These are phyloP conservation scores for Ceratothoa steindachneri DNA, from an alignment of 2,888 invertebrate species.

Conservation along the genomic window DNA sequence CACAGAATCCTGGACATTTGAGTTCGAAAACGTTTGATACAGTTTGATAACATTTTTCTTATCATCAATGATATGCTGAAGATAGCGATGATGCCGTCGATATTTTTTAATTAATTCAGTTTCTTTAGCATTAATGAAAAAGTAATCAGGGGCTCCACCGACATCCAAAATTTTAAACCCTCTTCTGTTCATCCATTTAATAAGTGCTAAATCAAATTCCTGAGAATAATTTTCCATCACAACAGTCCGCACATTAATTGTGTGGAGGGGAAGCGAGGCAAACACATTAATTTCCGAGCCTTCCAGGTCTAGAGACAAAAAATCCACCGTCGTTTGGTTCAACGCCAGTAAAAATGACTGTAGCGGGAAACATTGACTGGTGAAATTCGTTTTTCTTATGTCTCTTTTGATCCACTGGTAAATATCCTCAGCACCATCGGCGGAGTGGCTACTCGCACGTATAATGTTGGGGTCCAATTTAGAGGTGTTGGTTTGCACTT, in stretches of 20 bases:
- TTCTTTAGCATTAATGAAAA: neutral
- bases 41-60: no score
- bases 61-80: neutral
- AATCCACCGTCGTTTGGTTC: conserved; percentile 20
- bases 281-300: conserved; percentile 22
- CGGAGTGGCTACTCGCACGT: neutral
- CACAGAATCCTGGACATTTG: neutral
- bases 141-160: neutral
- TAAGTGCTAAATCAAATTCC: neutral
- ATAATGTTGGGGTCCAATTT: neutral
- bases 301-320: conserved; percentile 26
- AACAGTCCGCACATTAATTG: conserved; percentile 10
- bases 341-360: conserved; percentile 18
- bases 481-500: neutral
- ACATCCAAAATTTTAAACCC: neutral
- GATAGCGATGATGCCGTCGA: no score
- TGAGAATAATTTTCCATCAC: conserved; percentile 18
- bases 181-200: neutral
- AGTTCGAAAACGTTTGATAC: no score
- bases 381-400: neutral
- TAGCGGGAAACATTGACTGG: conserved; percentile 27
- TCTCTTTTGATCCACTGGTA: neutral
- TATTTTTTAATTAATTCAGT: neutral
- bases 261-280: neutral
- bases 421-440: neutral